These are phyloP conservation scores for Netelia melanura DNA, from an alignment of 2,888 invertebrate species.

Conservation along the genomic window DNA sequence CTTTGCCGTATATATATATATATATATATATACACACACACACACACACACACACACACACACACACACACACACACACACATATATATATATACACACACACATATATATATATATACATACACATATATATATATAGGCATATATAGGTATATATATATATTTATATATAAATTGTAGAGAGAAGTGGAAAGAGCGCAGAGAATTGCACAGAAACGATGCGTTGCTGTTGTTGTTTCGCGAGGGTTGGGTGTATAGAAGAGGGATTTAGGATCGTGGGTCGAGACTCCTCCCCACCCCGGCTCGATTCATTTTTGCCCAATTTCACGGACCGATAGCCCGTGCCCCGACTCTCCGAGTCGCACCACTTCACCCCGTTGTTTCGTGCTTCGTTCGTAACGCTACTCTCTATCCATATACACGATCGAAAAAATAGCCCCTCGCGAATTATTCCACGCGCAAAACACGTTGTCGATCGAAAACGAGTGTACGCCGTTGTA, in stretches of 20 bases:
- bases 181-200: not conserved
- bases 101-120: not conserved
- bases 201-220: slow-evolving; percentile 5
- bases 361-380: slow-evolving; percentile 26
- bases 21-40: not conserved
- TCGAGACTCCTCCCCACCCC: not conserved
- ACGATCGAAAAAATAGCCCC: not conserved
- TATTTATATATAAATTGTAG: not conserved
- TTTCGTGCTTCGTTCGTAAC: slow-evolving; percentile 22
- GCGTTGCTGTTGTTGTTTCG: slow-evolving; percentile 18
- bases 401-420: not conserved
- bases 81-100: not conserved
- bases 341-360: slow-evolving; percentile 22
- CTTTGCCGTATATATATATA: not conserved
- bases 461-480: slow-evolving; percentile 2
- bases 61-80: too few species aligned
- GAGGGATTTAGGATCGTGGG: not conserved
- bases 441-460: slow-evolving; percentile 5
- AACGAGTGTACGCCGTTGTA: not conserved
- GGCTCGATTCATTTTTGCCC: slow-evolving; percentile 53
- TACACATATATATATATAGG: not conserved
- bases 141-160: not conserved
- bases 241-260: not conserved
- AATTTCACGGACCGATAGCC: slow-evolving; percentile 61
- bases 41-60: too few species aligned